Percentiles rank a stretch among this genome's conserved stretches.
These are phyloP conservation scores for Conomelus anceps DNA, from an alignment of 2,888 invertebrate species.

Conservation along the genomic window DNA sequence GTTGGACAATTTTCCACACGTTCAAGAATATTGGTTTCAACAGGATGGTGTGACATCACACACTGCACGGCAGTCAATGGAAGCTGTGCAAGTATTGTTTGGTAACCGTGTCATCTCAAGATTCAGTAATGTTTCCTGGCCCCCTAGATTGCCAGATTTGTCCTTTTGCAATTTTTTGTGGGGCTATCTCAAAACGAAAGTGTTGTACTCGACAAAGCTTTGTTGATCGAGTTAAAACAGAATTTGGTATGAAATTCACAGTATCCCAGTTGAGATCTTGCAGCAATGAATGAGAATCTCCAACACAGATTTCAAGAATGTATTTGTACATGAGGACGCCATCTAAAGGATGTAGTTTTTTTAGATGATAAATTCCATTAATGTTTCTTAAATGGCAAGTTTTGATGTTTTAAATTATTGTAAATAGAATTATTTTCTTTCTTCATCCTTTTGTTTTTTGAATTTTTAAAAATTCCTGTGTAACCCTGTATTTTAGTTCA, in stretches of 20 bases:
- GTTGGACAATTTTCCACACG: not conserved
- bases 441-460: not conserved
- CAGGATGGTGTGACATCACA: too few species aligned
- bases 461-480: not conserved
- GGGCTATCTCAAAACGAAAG: not conserved
- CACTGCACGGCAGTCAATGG: not conserved
- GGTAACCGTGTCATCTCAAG: too few species aligned
- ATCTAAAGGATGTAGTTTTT: not conserved
- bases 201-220: not conserved
- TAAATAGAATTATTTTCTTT: not conserved
- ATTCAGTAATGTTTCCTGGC: too few species aligned
- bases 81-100: too few species aligned
- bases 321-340: not conserved
- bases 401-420: not conserved
- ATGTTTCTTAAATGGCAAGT: too few species aligned
- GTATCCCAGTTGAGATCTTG: slow-evolving; percentile 1
- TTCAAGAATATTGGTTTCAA: not conserved
- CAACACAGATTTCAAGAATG: not conserved
- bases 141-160: too few species aligned
- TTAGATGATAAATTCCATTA: not conserved
- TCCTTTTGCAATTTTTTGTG: too few species aligned
- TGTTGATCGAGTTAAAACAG: not conserved
- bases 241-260: not conserved
- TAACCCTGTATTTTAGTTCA: not conserved
- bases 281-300: not conserved